Conservation (phyloP, 2,113 vertebrate genomes). For the Orientallactaga bullata region DNA sequence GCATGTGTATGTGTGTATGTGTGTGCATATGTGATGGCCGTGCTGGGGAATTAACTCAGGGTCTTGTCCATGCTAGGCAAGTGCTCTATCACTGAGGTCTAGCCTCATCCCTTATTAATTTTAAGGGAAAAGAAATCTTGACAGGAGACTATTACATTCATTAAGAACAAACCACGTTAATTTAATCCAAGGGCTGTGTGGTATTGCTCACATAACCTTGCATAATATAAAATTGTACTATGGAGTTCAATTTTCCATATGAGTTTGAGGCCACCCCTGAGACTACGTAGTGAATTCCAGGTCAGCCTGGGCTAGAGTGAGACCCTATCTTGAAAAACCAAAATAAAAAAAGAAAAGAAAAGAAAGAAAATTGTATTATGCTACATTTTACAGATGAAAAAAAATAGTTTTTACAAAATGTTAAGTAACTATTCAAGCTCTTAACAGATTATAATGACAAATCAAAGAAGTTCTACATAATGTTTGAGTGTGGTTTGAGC, state of each 20-base stretch:
- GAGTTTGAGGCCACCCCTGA: no score
- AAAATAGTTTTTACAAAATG: conserved; percentile 39
- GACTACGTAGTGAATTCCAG: no score
- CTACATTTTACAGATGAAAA: conserved; percentile 46
- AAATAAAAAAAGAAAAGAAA: no score
- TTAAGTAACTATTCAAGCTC: conserved; percentile 43
- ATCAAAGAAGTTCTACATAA: not conserved
- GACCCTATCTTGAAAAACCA: no score
- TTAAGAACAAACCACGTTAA: conserved; percentile 27
- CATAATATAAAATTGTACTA: not conserved
- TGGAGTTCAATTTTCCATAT: no score
- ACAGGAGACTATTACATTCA: conserved; percentile 24
- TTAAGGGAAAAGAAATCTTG: conserved; percentile 34
- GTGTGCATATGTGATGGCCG: no score
- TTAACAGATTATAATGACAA: conserved; percentile 48
- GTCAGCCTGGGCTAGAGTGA: no score
- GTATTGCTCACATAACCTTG: conserved; percentile 57
- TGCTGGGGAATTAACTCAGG: no score
- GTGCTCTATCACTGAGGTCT: no score
- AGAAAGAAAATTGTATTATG: not conserved
- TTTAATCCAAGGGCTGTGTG: conserved; percentile 18
- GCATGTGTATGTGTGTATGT: no score
- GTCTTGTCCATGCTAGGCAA: no score
- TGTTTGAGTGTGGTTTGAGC: not conserved
- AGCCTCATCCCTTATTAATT: not conserved